A percentile compares a stretch with the other conserved stretches of the same genome.
Evolutionary conservation across 2,113 vertebrate genomes (phyloP).

Genomic region (Oreochromis tanganicae): DNA sequence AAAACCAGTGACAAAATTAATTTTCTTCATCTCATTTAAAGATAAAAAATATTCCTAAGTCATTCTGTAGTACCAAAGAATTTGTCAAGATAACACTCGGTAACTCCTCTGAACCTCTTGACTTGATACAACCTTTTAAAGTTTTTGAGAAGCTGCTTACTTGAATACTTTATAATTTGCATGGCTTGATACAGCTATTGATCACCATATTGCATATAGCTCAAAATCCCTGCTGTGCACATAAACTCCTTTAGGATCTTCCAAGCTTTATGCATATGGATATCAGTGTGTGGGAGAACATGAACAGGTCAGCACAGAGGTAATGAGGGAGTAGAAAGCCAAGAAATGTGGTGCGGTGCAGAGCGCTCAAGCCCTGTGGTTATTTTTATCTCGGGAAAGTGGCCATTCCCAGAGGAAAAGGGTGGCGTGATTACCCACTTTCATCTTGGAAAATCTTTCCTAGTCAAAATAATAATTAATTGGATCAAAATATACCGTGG

Average conservation of each 20-base stretch:
- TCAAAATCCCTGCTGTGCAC: background rate
- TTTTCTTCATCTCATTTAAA: background rate
- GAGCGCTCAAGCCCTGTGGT: slow-evolving; percentile 53
- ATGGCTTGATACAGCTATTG: background rate
- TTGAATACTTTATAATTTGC: background rate
- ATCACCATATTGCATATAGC: slow-evolving; percentile 7
- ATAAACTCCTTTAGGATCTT: slow-evolving; percentile 3
- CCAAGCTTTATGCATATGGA: slow-evolving; percentile 48
- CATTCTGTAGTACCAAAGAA: background rate
- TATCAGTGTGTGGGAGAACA: slow-evolving; percentile 59
- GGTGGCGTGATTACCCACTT: slow-evolving; percentile 74
- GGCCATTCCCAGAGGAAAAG: slow-evolving; percentile 81
- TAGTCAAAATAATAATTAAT: slow-evolving; percentile 84
- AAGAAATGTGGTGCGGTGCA: slow-evolving; percentile 61
- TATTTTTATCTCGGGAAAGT: slow-evolving; percentile 80
- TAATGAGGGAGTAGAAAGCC: slow-evolving; percentile 75
- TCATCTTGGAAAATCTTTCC: slow-evolving; percentile 75
- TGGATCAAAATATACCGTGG: slow-evolving; percentile 72
- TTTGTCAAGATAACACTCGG: background rate
- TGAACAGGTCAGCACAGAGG: slow-evolving; percentile 68
- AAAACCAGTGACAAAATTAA: background rate
- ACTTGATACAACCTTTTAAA: background rate
- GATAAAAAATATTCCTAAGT: background rate
- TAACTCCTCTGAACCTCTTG: background rate
- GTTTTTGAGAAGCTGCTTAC: background rate